phyloP scores from a whole-genome alignment of 2,113 vertebrate genomes.

The Romanogobio albipinnatus region DNA sequence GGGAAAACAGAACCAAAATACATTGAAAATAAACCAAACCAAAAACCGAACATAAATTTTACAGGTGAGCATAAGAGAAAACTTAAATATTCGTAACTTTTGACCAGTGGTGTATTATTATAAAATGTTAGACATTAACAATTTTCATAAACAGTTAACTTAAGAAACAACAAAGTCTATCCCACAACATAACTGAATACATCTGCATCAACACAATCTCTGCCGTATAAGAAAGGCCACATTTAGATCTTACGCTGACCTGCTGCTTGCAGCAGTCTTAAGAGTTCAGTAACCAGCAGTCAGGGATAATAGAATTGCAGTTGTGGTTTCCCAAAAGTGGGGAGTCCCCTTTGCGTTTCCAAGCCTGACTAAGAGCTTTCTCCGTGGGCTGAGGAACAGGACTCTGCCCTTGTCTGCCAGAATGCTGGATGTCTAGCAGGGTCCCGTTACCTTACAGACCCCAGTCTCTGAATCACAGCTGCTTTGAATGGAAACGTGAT shows the following conservation, averaged over 20 bases:
- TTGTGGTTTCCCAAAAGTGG: slow-evolving; percentile 49
- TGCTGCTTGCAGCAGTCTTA: slow-evolving; percentile 36
- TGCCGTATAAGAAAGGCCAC: slow-evolving; percentile 37
- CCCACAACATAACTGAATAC: background rate
- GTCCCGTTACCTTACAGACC: slow-evolving; percentile 45
- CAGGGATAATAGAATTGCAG: slow-evolving; percentile 12
- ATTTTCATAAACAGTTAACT: background rate
- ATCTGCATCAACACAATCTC: slow-evolving; percentile 9
- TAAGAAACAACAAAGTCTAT: background rate
- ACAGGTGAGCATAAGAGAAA: no score
- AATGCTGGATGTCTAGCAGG: slow-evolving; percentile 43
- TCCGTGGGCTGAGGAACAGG: slow-evolving; percentile 34
- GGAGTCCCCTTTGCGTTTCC: slow-evolving; percentile 47
- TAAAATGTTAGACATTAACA: background rate
- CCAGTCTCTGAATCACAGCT: slow-evolving; percentile 37
- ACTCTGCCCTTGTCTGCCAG: slow-evolving; percentile 34
- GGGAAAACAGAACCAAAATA: no score
- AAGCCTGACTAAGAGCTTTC: slow-evolving; percentile 50
- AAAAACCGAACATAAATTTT: no score
- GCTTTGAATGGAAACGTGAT: slow-evolving; percentile 32
- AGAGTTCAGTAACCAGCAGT: slow-evolving; percentile 8
- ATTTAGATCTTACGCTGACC: slow-evolving; percentile 41
- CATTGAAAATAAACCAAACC: no score
- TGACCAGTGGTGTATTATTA: background rate
- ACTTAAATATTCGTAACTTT: background rate